Conservation (phyloP, 2,888 invertebrate genomes). For the Linyphia triangularis region DNA sequence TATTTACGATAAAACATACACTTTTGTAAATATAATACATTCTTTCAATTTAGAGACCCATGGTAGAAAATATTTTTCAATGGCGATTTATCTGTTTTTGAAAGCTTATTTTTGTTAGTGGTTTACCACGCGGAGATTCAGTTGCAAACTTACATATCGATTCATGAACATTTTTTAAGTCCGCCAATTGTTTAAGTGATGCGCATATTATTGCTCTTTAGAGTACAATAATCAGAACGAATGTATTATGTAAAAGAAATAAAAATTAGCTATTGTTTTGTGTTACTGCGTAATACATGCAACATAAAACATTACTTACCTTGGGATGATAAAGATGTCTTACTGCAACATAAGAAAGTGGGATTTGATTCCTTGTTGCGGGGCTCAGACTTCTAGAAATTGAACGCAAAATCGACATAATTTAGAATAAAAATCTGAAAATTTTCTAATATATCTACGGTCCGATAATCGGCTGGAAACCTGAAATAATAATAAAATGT, state of each 20-base stretch:
- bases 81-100: too few species aligned
- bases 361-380: constrained; percentile 6
- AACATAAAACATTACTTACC: constrained; percentile 9
- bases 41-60: too few species aligned
- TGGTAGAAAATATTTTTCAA: too few species aligned
- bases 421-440: neutral
- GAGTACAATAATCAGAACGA: neutral
- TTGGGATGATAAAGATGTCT: constrained; percentile 53
- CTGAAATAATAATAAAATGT: too few species aligned
- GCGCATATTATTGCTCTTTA: neutral
- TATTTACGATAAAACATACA: too few species aligned
- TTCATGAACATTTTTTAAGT: neutral
- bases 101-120: too few species aligned
- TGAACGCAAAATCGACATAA: constrained; percentile 42
- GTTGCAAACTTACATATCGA: neutral
- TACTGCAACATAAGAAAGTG: neutral
- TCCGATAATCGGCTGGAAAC: too few species aligned
- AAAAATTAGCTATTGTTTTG: neutral
- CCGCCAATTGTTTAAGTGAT: neutral
- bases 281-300: neutral
- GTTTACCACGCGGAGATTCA: too few species aligned
- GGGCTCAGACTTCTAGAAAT: constrained; percentile 64
- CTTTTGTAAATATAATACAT: too few species aligned
- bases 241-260: neutral
- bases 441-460: too few species aligned